Conservation (phyloP, 2,888 invertebrate species). For the Protodeltote pygarga region DNA sequence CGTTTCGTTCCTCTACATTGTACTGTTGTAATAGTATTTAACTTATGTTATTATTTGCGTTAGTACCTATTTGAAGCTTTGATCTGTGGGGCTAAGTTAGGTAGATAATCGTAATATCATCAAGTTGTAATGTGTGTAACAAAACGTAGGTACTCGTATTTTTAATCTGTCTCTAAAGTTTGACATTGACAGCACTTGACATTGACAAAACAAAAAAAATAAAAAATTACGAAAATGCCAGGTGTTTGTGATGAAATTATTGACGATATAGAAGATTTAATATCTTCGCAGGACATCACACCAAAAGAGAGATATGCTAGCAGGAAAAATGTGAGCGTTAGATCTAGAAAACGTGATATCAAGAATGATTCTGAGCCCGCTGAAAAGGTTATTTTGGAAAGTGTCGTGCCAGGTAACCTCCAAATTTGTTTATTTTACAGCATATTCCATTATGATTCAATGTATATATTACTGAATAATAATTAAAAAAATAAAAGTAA, state of each 20-base stretch:
- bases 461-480: too few species aligned
- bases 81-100: too few species aligned
- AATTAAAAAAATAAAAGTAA: too few species aligned
- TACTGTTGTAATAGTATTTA: too few species aligned
- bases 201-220: constrained; percentile 47
- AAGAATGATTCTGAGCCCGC: constrained; percentile 61
- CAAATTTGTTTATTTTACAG: constrained; percentile 37
- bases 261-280: constrained; percentile 94
- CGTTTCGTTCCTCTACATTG: too few species aligned
- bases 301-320: constrained; percentile 92
- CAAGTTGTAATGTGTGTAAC: too few species aligned
- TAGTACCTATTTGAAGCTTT: too few species aligned
- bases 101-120: too few species aligned
- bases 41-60: too few species aligned
- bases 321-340: constrained; percentile 90
- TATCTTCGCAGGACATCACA: constrained; percentile 92
- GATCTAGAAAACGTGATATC: constrained; percentile 85
- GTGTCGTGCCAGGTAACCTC: constrained; percentile 88
- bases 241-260: constrained; percentile 89
- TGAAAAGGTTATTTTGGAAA: constrained; percentile 84
- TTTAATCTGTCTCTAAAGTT: too few species aligned
- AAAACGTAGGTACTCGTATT: too few species aligned
- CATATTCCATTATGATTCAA: constrained; percentile 1
- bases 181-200: too few species aligned
- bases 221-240: constrained; percentile 79